phyloP scores from a whole-genome alignment of 2,888 invertebrate species.

The Scaptomyza polygonia region DNA sequence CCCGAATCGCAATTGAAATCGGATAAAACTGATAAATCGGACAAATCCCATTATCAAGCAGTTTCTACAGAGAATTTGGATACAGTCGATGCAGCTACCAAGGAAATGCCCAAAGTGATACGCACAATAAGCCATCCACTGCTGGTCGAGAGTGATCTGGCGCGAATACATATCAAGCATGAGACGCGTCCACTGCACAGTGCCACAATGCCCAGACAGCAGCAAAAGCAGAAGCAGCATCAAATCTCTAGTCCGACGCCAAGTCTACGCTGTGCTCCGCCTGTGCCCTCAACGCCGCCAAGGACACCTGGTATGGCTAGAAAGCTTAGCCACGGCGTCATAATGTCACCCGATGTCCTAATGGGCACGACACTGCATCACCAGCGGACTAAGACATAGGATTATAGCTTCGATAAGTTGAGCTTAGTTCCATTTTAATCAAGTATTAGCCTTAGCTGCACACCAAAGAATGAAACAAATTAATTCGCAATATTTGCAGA shows the following conservation, averaged over 20 bases:
- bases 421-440: slow-evolving; percentile 4
- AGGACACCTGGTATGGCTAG: slow-evolving; percentile 51
- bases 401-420: not conserved
- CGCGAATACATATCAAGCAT: slow-evolving; percentile 62
- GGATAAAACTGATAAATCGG: not conserved
- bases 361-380: slow-evolving; percentile 41
- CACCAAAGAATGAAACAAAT: slow-evolving; percentile 44
- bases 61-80: slow-evolving; percentile 62
- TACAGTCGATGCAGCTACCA: slow-evolving; percentile 43
- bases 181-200: slow-evolving; percentile 60
- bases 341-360: slow-evolving; percentile 65
- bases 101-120: slow-evolving; percentile 52
- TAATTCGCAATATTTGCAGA: slow-evolving; percentile 22
- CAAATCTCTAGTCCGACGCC: slow-evolving; percentile 59
- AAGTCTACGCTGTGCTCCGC: slow-evolving; percentile 62
- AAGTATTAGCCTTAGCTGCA: slow-evolving; percentile 48
- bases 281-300: slow-evolving; percentile 54
- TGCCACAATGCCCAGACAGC: slow-evolving; percentile 54
- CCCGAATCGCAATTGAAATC: slow-evolving; percentile 53
- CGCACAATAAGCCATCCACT: slow-evolving; percentile 69
- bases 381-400: slow-evolving; percentile 22
- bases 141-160: slow-evolving; percentile 62
- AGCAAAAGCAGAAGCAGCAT: slow-evolving; percentile 15
- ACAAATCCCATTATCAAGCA: slow-evolving; percentile 64
- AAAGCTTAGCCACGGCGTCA: slow-evolving; percentile 55